Evolutionary conservation across 2,797 vertebrate genomes (phyloP).

Genomic region (Monodelphis domestica): DNA sequence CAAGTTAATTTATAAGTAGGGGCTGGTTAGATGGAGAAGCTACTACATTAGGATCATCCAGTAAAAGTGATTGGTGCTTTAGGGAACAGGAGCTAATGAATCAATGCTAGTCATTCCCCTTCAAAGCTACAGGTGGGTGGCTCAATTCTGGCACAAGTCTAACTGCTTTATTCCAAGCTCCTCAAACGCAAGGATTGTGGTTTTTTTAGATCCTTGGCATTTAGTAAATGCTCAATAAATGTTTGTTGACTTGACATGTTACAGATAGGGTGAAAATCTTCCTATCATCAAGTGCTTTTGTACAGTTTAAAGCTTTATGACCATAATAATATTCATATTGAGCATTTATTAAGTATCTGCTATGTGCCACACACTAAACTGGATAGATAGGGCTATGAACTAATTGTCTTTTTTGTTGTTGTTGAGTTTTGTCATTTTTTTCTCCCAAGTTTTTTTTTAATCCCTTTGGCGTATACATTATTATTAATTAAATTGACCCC

Average conservation of each 20-base stretch:
- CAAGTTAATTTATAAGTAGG: background rate
- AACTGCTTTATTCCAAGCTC: background rate
- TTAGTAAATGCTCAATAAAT: background rate
- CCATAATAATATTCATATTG: background rate
- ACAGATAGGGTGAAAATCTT: background rate
- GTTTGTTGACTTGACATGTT: background rate
- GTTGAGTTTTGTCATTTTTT: background rate
- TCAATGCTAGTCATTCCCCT: background rate
- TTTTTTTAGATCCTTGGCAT: background rate
- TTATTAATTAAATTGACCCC: background rate
- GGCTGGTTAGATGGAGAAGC: rapidly evolving
- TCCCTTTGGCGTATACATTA: background rate
- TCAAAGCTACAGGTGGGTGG: background rate
- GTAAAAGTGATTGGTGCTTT: background rate
- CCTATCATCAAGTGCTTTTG: background rate
- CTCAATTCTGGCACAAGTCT: background rate
- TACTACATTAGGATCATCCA: rapidly evolving
- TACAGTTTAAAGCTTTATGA: background rate
- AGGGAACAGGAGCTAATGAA: background rate
- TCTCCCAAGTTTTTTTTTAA: background rate
- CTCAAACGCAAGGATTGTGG: background rate
- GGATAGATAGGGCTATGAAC: background rate
- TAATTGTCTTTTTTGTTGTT: too few relatives aligned
- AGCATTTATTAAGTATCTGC: background rate
- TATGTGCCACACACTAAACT: too few relatives aligned